Conservation (phyloP, 2,113 vertebrate genomes). For the Laticauda colubrina region DNA sequence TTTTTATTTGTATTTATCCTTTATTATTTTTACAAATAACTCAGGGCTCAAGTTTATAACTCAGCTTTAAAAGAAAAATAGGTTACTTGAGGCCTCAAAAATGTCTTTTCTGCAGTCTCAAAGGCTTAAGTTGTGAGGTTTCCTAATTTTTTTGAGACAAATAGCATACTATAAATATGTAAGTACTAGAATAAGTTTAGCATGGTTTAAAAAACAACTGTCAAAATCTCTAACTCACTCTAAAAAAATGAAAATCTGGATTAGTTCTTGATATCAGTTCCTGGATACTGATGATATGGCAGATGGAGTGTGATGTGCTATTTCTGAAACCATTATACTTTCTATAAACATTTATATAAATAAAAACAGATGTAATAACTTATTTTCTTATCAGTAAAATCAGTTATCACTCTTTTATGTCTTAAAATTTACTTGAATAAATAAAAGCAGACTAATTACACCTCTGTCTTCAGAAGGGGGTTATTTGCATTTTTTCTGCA, state of each 20-base stretch:
- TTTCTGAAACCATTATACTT: neutral
- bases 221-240: neutral
- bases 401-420: neutral
- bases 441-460: constrained; percentile 3
- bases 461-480: neutral
- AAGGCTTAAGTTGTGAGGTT: neutral
- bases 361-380: neutral
- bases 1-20: neutral
- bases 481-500: neutral
- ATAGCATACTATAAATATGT: neutral
- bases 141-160: neutral
- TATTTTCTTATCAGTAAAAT: neutral
- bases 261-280: neutral
- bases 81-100: neutral
- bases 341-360: neutral
- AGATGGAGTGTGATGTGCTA: neutral
- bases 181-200: neutral
- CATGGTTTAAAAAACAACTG: neutral
- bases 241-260: neutral
- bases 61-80: neutral
- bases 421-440: neutral
- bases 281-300: neutral
- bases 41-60: neutral
- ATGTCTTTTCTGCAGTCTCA: neutral
- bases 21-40: neutral